Evolutionary conservation across 2,113 vertebrate genomes (phyloP), one percentile per base, ranked within the genome.

Genomic region (Corapipo altera): DNA sequence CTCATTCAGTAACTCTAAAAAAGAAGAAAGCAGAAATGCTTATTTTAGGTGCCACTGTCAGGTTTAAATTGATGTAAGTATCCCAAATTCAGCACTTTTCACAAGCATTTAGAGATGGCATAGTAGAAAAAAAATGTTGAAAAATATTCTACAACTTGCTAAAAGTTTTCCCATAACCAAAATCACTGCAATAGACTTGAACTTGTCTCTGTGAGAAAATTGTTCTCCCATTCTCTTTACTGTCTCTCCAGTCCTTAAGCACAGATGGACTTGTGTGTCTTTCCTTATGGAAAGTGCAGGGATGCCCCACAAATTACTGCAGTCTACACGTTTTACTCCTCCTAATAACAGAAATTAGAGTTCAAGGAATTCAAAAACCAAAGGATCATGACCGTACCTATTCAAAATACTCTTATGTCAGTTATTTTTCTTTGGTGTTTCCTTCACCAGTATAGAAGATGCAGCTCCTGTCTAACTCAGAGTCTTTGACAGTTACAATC

Each of bases 1-100:
- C 23, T 92, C 79, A 69, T 43, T 61, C 46, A 41, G 35, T 43
- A 48, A 93, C 44, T 82, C 97, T 97, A 73, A 90, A 95, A 89
- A 85, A 57, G 11, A 76, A 84, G 30, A 94, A 96, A 86, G 8
- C 15, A 76, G 37, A 20, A 85, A 93, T 48, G 33, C 3, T 88
- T 52, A 70, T 62, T 88, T 82, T 35, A 39, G 9, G 8, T 35
- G 51, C 15, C 19, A 54, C 48, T 18, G 22, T 54, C 17, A 58
- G 12, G 8, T 39, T 55, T 28, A 80, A 64, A 2, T 18, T 59
- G 46, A 39, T 64, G 10, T 20, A 55, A 65, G 22, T 15, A 73
- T 21, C 18, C 7, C 12, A 58, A 44, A 41, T 51, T 32, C 19
- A 44, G 4, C 8, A 55, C 30, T 76, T 69, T 39, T 37, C 21